Base-by-base conservation (phyloP, 2,888 invertebrate genomes). In the Muscina levida region DNA sequence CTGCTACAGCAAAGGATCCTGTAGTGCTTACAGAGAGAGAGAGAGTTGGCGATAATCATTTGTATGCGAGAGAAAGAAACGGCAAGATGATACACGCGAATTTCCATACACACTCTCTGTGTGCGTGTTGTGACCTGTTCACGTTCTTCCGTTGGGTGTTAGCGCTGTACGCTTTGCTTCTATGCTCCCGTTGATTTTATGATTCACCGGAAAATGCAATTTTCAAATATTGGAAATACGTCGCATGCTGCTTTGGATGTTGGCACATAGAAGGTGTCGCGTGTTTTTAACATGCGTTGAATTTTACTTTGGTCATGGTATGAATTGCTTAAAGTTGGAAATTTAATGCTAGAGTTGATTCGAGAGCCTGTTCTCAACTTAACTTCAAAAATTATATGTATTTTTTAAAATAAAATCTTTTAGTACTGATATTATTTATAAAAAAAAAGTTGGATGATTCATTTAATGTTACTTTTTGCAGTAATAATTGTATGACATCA, bases 261-360 rank as follows among this genome's bases (percentile, higher is more conserved):
- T 71, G 31, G 31, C 57, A 57, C 62, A 56, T 72, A 66, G 8
- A 80, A 70, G 72, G 66, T 74, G 83, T 83, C 84, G 84, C 84
- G 84, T 84, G 83, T 77, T 80, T 72, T 75, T 82, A 78, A 82
- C 79, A 83, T 77, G 81, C 81, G 67, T 79, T 73, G 78, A 78
- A 80, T 83, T 62, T 75, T 31, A 24, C n/a, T 42, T 79, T 72
- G 66, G 79, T 76, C 62, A 72, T 56, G 79, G 68, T 56, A 39
- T 24, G 70, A 62, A 31, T 5, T 31, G 8, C 8, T 8, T 8
- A 31, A 31, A 31, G 8, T 31, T 31, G 31, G n/a, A n/a, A n/a
- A n/a, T n/a, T n/a, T n/a, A n/a, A n/a, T n/a, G n/a, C n/a, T n/a
- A n/a, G n/a, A n/a, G n/a, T n/a, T n/a, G n/a, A n/a, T n/a, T n/a